Percentiles rank a stretch among this genome's conserved stretches.
These are phyloP conservation scores for Caenorhabditis inopinata DNA, from an alignment of 1,140 invertebrate genomes.

Conservation along the genomic window DNA sequence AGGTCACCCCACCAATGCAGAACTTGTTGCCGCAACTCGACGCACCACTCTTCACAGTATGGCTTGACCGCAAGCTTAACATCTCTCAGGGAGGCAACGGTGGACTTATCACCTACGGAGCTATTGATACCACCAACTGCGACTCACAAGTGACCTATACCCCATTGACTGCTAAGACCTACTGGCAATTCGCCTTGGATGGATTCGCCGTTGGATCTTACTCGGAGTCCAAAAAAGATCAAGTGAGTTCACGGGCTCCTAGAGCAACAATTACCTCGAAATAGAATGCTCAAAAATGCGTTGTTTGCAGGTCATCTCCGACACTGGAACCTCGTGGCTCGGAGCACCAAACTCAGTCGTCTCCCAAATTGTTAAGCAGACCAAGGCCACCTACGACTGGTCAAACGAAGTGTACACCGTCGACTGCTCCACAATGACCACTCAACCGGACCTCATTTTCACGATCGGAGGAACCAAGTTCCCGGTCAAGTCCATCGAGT, in stretches of 20 bases:
- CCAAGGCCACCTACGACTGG: conserved; percentile 50
- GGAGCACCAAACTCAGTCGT: conserved; percentile 42
- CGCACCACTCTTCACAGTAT: conserved; percentile 53
- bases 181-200: conserved; percentile 56
- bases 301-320: conserved; percentile 54
- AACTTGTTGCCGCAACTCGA: conserved; percentile 52
- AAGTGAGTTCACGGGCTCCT: conserved; percentile 18
- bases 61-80: conserved; percentile 53
- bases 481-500: conserved; percentile 50
- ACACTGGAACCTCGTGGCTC: conserved; percentile 55
- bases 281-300: no score
- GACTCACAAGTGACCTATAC: conserved; percentile 50
- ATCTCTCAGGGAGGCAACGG: conserved; percentile 40
- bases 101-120: conserved; percentile 58
- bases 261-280: no score
- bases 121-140: conserved; percentile 54
- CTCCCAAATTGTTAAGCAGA: conserved; percentile 43
- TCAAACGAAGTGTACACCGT: conserved; percentile 46
- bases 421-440: conserved; percentile 42
- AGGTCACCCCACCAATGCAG: conserved; percentile 56
- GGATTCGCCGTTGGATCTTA: conserved; percentile 50
- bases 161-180: conserved; percentile 50
- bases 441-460: conserved; percentile 50
- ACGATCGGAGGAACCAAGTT: conserved; percentile 50
- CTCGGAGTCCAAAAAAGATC: conserved; percentile 41